These are phyloP conservation scores for Phalacrocorax pelagicus DNA, from an alignment of 2,113 vertebrate genomes.

Conservation along the genomic window DNA sequence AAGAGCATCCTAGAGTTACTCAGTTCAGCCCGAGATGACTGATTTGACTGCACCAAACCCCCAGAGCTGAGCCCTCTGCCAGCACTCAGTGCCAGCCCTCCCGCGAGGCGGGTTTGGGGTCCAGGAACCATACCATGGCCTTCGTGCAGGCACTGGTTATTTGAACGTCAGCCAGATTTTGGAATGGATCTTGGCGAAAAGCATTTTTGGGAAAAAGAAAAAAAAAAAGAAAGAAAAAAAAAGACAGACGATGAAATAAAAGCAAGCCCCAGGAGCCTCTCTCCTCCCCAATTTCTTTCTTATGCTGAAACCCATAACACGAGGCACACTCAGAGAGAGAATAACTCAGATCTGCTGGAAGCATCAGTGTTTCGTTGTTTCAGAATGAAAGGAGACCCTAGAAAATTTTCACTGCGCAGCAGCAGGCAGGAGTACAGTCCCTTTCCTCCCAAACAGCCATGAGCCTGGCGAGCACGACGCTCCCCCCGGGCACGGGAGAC, in stretches of 20 bases:
- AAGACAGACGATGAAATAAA: not conserved
- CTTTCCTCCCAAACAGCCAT: not conserved
- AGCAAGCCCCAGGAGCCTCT: not conserved
- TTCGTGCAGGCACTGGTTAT: not conserved
- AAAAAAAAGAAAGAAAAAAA: rapidly evolving
- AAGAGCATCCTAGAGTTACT: not conserved
- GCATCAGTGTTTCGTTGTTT: not conserved
- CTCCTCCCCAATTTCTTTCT: not conserved
- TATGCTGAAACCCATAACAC: not conserved
- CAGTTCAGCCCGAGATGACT: not conserved
- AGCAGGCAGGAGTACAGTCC: not conserved
- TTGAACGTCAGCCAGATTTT: not conserved
- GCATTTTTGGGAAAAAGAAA: not conserved
- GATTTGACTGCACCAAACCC: not conserved
- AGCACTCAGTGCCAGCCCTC: not conserved
- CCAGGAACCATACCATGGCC: not conserved
- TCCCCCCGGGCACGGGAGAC: rapidly evolving
- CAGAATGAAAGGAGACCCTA: not conserved
- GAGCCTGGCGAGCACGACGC: rapidly evolving
- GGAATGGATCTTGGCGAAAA: not conserved
- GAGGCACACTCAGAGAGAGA: not conserved
- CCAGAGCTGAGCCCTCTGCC: not conserved
- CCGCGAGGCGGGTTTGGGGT: not conserved
- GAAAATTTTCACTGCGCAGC: not conserved
- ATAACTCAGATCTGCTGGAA: not conserved